Percentiles rank a stretch among this genome's conserved stretches.
Conservation (phyloP, 2,888 invertebrate species). For the Prosapia bicincta region DNA sequence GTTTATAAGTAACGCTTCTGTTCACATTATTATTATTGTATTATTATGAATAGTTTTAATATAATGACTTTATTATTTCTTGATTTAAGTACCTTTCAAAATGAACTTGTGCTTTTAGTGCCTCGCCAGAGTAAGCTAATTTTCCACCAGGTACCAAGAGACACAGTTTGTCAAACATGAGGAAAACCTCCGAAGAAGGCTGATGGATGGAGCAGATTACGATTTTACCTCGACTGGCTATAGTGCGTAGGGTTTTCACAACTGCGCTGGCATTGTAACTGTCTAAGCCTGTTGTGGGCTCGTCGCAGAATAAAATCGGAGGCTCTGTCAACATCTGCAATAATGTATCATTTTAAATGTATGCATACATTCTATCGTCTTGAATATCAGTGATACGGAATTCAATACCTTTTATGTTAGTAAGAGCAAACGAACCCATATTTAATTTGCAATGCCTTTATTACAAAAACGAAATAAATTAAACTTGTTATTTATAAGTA, state of each 20-base stretch:
- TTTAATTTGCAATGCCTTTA: too few relatives aligned
- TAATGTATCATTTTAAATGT: too few relatives aligned
- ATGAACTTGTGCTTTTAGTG: conserved; percentile 61
- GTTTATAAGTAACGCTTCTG: too few relatives aligned
- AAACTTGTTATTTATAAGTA: too few relatives aligned
- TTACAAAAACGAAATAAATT: too few relatives aligned
- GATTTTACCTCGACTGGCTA: conserved; percentile 66
- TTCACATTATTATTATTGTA: too few relatives aligned
- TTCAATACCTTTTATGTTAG: too few relatives aligned
- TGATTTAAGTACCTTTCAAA: conserved; percentile 72
- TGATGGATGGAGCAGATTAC: conserved; percentile 88
- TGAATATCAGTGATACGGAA: too few relatives aligned
- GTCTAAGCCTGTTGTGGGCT: conserved; percentile 90
- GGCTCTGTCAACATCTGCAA: conserved; percentile 79
- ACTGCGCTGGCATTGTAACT: conserved; percentile 84
- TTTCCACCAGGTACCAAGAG: conserved; percentile 71
- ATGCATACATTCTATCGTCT: too few relatives aligned
- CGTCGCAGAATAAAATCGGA: conserved; percentile 86
- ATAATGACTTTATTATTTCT: too few relatives aligned
- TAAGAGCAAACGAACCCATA: too few relatives aligned
- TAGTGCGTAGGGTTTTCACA: conserved; percentile 62
- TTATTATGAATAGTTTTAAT: too few relatives aligned
- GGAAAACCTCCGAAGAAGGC: conserved; percentile 81
- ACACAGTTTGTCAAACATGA: conserved; percentile 70
- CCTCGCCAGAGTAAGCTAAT: conserved; percentile 72